A percentile compares a stretch with the other conserved stretches of the same genome.
Evolutionary conservation across 2,888 invertebrate genomes (phyloP).

Genomic region (Tubulanus polymorphus): DNA sequence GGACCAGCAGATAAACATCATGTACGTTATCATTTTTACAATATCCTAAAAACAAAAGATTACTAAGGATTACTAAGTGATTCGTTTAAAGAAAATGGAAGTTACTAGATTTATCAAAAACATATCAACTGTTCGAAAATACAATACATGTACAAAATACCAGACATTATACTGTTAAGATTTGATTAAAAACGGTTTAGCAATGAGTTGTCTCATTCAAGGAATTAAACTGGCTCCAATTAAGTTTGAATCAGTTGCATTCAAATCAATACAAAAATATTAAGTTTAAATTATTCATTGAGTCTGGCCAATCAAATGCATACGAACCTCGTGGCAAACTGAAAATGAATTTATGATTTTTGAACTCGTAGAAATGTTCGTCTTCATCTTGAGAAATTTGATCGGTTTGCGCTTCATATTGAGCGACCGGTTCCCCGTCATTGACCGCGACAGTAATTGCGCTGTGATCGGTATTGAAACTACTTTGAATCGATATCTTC

Average conservation of each 20-base stretch:
- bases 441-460: constrained; percentile 14
- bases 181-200: too few relatives aligned
- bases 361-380: constrained; percentile 26
- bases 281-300: too few relatives aligned
- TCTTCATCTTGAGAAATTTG: constrained; percentile 27
- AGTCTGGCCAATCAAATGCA: neutral
- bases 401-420: constrained; percentile 32
- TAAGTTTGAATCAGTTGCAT: too few relatives aligned
- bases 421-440: constrained; percentile 17
- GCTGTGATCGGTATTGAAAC: constrained; percentile 31
- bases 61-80: neutral
- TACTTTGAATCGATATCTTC: constrained; percentile 31
- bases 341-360: constrained; percentile 35
- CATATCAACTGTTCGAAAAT: too few relatives aligned
- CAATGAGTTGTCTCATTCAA: too few relatives aligned
- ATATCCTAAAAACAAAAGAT: constrained; percentile 30
- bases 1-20: constrained; percentile 41
- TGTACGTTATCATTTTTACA: constrained; percentile 46
- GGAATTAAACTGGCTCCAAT: too few relatives aligned
- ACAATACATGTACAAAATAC: too few relatives aligned
- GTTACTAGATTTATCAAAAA: too few relatives aligned
- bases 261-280: too few relatives aligned
- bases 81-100: too few relatives aligned
- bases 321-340: constrained; percentile 36
- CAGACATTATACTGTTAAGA: too few relatives aligned